Evolutionary conservation across 2,113 vertebrate species (phyloP).

Genomic region (Chaenocephalus aceratus): DNA sequence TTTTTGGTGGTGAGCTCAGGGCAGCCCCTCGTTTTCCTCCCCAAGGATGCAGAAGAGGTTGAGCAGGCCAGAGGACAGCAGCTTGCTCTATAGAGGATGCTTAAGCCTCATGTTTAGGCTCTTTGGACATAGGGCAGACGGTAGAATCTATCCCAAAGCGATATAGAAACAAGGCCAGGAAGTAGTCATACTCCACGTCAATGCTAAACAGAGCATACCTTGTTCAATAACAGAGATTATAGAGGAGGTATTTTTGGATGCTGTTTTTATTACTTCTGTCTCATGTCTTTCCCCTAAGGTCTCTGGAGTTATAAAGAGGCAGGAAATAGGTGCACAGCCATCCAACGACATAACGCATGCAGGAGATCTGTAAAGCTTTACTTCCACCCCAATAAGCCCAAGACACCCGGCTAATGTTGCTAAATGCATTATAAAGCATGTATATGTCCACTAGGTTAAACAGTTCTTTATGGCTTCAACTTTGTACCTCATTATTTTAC

Average conservation of each 20-base stretch:
- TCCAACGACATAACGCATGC: slow-evolving; percentile 48
- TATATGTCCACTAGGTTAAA: slow-evolving; percentile 53
- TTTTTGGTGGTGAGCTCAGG: slow-evolving; percentile 44
- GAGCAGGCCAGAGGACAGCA: slow-evolving; percentile 37
- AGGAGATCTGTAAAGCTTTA: slow-evolving; percentile 56
- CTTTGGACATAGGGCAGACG: slow-evolving; percentile 19
- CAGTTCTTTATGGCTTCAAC: slow-evolving; percentile 37
- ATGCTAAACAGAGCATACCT: slow-evolving; percentile 2
- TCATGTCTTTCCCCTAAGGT: slow-evolving; percentile 15
- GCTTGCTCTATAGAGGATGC: slow-evolving; percentile 32
- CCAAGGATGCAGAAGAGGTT: slow-evolving; percentile 34
- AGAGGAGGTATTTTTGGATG: slow-evolving; percentile 36
- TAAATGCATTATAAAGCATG: slow-evolving; percentile 61
- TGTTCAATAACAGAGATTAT: slow-evolving; percentile 17
- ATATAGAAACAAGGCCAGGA: neutral
- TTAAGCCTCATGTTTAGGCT: slow-evolving; percentile 19
- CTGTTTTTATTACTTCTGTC: slow-evolving; percentile 42
- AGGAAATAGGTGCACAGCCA: slow-evolving; percentile 21
- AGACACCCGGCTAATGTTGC: slow-evolving; percentile 60
- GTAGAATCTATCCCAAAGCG: slow-evolving; percentile 13
- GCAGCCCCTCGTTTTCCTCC: slow-evolving; percentile 48
- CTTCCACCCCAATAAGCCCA: slow-evolving; percentile 48
- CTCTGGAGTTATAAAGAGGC: slow-evolving; percentile 11
- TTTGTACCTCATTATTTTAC: slow-evolving; percentile 52
- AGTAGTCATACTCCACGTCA: neutral